Percentiles rank a stretch among this genome's conserved stretches.
phyloP scores from a whole-genome alignment of 92 coral and sea anemone genomes.

The Montipora capitata region DNA sequence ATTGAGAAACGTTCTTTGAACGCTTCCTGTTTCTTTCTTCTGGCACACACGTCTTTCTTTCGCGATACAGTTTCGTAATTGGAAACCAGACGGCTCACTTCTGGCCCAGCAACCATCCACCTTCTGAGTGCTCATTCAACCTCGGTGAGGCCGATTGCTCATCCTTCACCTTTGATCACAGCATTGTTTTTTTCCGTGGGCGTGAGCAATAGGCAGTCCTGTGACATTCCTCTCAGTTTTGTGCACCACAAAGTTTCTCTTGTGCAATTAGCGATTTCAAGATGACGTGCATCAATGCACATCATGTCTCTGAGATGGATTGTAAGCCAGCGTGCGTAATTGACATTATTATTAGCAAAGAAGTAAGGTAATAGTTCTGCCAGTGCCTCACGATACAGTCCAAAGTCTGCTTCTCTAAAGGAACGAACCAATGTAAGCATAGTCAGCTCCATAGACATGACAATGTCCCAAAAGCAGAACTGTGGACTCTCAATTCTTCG shows the following conservation, averaged over 20 bases:
- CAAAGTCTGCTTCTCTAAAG: slow-evolving; percentile 69
- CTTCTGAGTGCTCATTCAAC: too few relatives aligned
- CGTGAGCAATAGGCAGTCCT: slow-evolving; percentile 59
- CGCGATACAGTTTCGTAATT: too few relatives aligned
- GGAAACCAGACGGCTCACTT: too few relatives aligned
- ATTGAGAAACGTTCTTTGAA: slow-evolving; percentile 28
- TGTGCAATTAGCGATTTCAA: slow-evolving; percentile 49
- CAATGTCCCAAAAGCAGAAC: slow-evolving; percentile 64
- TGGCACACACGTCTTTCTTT: too few relatives aligned
- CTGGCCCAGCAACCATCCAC: too few relatives aligned
- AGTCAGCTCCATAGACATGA: slow-evolving; percentile 70
- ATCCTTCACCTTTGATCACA: slow-evolving; percentile 52
- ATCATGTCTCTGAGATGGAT: too few relatives aligned
- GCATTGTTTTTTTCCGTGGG: slow-evolving; percentile 56
- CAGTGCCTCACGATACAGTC: slow-evolving; percentile 59
- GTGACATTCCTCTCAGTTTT: slow-evolving; percentile 58
- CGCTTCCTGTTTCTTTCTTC: slow-evolving; percentile 25
- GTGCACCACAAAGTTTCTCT: slow-evolving; percentile 63
- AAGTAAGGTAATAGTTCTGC: slow-evolving; percentile 71
- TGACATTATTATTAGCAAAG: slow-evolving; percentile 72
- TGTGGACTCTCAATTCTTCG: slow-evolving; percentile 45
- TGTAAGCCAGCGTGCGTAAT: too few relatives aligned
- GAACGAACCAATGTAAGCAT: slow-evolving; percentile 54
- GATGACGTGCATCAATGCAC: slow-evolving; percentile 42
- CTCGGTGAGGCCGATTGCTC: slow-evolving; percentile 53